Evolutionary conservation across 2,888 invertebrate genomes (phyloP).

Genomic region (Dryococelus australis): DNA sequence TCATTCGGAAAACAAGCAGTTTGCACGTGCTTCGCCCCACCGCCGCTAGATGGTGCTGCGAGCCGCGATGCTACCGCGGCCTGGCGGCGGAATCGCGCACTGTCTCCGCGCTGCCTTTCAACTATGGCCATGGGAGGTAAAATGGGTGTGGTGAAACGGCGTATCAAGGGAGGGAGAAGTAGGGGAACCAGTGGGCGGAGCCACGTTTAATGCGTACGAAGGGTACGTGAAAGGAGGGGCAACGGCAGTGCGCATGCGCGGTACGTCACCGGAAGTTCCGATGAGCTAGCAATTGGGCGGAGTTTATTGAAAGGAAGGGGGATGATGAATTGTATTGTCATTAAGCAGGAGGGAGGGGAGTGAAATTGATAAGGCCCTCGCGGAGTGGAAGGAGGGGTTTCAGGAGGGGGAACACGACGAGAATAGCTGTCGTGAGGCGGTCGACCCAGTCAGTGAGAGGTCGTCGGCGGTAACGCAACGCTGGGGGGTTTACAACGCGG

Average conservation of each 20-base stretch:
- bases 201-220: constrained; percentile 11
- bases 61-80: not conserved
- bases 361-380: constrained; percentile 11
- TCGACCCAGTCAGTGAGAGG: constrained; percentile 26
- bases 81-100: not conserved
- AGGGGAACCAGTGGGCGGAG: constrained; percentile 27
- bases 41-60: not conserved
- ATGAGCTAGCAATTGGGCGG: constrained; percentile 29
- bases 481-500: not conserved
- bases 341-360: not conserved
- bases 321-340: constrained; percentile 21
- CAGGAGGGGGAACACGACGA: not conserved
- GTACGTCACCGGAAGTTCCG: constrained; percentile 40
- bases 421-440: constrained; percentile 1
- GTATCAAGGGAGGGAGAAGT: not conserved
- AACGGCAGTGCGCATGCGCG: constrained; percentile 32
- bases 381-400: not conserved
- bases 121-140: not conserved
- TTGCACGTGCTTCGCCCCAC: not conserved
- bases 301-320: constrained; percentile 29
- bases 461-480: not conserved
- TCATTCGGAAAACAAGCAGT: not conserved
- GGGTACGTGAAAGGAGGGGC: constrained; percentile 29
- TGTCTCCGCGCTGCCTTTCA: not conserved
- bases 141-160: constrained; percentile 13